Conservation (phyloP, 2,797 vertebrate genomes). For the Brachyrhaphis roseni region DNA sequence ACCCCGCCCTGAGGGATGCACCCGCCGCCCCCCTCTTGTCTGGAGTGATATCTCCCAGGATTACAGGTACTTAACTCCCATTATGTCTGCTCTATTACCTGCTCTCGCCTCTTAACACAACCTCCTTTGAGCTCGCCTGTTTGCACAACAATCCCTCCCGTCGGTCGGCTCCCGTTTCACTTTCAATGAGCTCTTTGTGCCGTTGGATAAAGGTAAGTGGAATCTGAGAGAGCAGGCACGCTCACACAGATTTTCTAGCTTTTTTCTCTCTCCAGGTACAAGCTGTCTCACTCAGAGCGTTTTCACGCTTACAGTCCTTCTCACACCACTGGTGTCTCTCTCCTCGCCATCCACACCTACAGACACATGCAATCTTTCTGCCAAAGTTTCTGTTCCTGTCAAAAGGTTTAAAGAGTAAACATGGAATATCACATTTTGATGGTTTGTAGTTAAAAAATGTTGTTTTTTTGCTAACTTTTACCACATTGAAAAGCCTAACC, state of each 20-base stretch:
- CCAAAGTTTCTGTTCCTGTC: slow-evolving; percentile 7
- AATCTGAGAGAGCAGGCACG: not conserved
- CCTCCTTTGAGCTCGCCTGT: slow-evolving; percentile 69
- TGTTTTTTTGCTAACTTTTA: not conserved
- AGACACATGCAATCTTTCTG: slow-evolving; percentile 8
- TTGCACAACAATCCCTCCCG: slow-evolving; percentile 77
- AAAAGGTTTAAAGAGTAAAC: slow-evolving; percentile 6
- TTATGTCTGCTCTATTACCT: slow-evolving; percentile 94
- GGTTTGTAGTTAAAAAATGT: not conserved
- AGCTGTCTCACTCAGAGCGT: slow-evolving; percentile 40
- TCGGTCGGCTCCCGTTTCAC: slow-evolving; percentile 56
- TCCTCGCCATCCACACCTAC: slow-evolving; percentile 23
- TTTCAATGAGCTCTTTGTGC: slow-evolving; percentile 76
- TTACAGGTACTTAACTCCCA: slow-evolving; percentile 97
- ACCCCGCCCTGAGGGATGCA: slow-evolving; percentile 85
- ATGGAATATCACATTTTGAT: not conserved
- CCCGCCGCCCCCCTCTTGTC: slow-evolving; percentile 82
- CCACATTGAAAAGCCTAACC: not conserved
- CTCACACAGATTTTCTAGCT: not conserved
- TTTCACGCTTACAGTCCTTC: slow-evolving; percentile 38
- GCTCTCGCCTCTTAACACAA: slow-evolving; percentile 72
- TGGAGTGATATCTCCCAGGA: slow-evolving; percentile 87
- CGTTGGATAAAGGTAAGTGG: slow-evolving; percentile 47
- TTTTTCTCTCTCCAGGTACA: slow-evolving; percentile 57
- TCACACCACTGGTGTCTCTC: slow-evolving; percentile 14